A percentile compares a stretch with the other conserved stretches of the same genome.
These are phyloP conservation scores for Phragmatobia fuliginosa DNA, from an alignment of 2,888 invertebrate species.

Conservation along the genomic window DNA sequence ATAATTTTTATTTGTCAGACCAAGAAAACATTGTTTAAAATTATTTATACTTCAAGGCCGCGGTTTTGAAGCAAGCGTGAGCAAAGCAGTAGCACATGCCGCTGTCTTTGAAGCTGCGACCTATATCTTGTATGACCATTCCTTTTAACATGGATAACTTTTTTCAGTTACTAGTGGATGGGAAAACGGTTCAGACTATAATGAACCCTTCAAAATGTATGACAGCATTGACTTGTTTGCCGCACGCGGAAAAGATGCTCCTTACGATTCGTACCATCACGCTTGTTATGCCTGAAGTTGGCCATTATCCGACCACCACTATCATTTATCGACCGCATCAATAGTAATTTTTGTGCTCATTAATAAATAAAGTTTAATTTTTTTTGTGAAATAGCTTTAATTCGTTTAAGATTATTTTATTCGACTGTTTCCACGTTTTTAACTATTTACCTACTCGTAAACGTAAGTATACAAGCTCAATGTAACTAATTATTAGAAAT, in stretches of 20 bases:
- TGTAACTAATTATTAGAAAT: too few relatives aligned
- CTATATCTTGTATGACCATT: neutral
- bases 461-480: too few relatives aligned
- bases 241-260: constrained; percentile 56
- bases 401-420: too few relatives aligned
- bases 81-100: too few relatives aligned
- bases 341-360: constrained; percentile 10
- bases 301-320: constrained; percentile 49
- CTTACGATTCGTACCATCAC: constrained; percentile 63
- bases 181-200: constrained; percentile 63
- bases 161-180: constrained; percentile 67
- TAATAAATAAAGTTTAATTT: constrained; percentile 3
- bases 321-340: constrained; percentile 50
- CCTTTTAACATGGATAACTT: neutral
- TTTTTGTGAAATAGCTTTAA: neutral
- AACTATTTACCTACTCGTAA: too few relatives aligned
- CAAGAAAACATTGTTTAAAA: too few relatives aligned
- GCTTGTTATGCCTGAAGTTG: constrained; percentile 18
- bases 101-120: too few relatives aligned
- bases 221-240: constrained; percentile 66
- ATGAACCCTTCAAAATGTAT: constrained; percentile 57
- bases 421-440: too few relatives aligned
- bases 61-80: too few relatives aligned
- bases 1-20: too few relatives aligned
- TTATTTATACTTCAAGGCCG: too few relatives aligned